Conservation (phyloP, 2,888 invertebrate genomes). For the Zaprionus obscuricornis region DNA sequence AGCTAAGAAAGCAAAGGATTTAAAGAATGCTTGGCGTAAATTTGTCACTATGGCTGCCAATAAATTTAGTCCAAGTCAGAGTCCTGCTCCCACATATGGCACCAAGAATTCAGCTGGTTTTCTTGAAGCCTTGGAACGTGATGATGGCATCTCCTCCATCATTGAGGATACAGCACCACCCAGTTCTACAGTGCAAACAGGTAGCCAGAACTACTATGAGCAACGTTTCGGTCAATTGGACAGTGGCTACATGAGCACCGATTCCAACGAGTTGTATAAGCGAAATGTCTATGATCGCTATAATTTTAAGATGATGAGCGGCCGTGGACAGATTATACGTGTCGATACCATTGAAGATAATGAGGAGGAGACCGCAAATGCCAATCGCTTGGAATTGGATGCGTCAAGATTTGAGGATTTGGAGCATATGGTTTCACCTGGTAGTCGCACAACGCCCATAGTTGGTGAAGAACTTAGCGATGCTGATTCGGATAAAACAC, state of each 20-base stretch:
- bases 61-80: constrained; percentile 82
- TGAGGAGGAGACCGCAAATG: constrained; percentile 45
- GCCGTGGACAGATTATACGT: constrained; percentile 76
- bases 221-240: constrained; percentile 86
- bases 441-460: constrained; percentile 33
- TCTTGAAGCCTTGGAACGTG: constrained; percentile 74
- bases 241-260: constrained; percentile 93
- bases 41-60: constrained; percentile 83
- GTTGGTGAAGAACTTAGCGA: constrained; percentile 66
- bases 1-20: constrained; percentile 83
- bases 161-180: constrained; percentile 76
- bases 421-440: constrained; percentile 74
- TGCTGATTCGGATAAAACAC: constrained; percentile 78
- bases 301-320: constrained; percentile 81
- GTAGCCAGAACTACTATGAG: constrained; percentile 79
- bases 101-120: constrained; percentile 66
- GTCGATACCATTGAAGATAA: constrained; percentile 82
- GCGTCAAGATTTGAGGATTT: constrained; percentile 73
- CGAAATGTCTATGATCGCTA: constrained; percentile 84
- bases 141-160: constrained; percentile 82
- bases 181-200: constrained; percentile 66
- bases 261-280: constrained; percentile 87
- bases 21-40: constrained; percentile 83
- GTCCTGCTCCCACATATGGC: constrained; percentile 80
- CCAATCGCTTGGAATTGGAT: constrained; percentile 56